These are phyloP conservation scores for Ceratina australensis DNA, from an alignment of 1,140 invertebrate species.

Conservation along the genomic window DNA sequence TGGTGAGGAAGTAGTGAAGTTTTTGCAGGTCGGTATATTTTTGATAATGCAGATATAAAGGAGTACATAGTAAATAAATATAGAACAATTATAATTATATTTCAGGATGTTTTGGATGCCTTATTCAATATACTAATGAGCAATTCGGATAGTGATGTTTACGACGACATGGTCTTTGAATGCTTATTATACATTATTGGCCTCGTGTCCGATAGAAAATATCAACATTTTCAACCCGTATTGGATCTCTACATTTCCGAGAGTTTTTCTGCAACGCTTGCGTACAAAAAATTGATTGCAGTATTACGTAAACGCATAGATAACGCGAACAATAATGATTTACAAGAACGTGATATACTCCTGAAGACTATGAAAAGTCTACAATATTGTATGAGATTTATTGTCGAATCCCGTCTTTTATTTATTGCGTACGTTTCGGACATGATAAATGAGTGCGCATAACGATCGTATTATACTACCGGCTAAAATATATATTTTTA, in stretches of 20 bases:
- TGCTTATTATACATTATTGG: slow-evolving; percentile 93
- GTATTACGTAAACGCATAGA: slow-evolving; percentile 84
- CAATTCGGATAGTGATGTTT: slow-evolving; percentile 83
- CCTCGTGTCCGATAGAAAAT: slow-evolving; percentile 93
- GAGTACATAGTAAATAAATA: background rate
- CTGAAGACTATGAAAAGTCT: slow-evolving; percentile 92
- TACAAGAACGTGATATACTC: slow-evolving; percentile 81
- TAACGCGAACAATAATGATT: slow-evolving; percentile 79
- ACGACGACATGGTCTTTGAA: slow-evolving; percentile 94
- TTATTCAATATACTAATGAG: slow-evolving; percentile 95
- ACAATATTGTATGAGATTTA: slow-evolving; percentile 92
- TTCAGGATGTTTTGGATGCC: slow-evolving; percentile 91
- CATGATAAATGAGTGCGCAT: background rate
- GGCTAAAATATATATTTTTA: slow-evolving; percentile 32
- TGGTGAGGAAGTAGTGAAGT: slow-evolving; percentile 95
- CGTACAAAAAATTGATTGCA: slow-evolving; percentile 89
- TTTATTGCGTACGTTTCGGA: slow-evolving; percentile 81
- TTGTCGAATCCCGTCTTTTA: slow-evolving; percentile 89
- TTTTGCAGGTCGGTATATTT: slow-evolving; percentile 83
- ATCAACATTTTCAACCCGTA: slow-evolving; percentile 95
- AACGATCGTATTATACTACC: background rate
- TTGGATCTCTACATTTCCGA: slow-evolving; percentile 95
- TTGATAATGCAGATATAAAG: slow-evolving; percentile 7
- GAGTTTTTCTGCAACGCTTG: slow-evolving; percentile 95
- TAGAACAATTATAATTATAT: slow-evolving; percentile 5